These are phyloP conservation scores for Gymnocypris eckloni DNA, from an alignment of 2,797 vertebrate species.

Conservation along the genomic window DNA sequence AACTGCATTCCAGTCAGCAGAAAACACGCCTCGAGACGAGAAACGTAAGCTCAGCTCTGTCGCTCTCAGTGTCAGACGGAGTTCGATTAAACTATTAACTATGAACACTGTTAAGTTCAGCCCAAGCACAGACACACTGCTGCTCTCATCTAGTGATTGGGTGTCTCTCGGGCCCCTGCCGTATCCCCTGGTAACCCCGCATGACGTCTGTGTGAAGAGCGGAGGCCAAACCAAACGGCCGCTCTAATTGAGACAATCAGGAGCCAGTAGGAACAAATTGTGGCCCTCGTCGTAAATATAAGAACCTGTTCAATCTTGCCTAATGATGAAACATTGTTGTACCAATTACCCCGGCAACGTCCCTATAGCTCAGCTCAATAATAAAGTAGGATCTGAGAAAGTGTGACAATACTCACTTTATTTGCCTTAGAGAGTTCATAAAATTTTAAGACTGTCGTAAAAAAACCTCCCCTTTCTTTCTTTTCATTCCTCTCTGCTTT, in stretches of 20 bases:
- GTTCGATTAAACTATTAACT: not conserved
- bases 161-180: conserved; percentile 24
- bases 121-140: conserved; percentile 28
- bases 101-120: not conserved
- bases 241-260: conserved; percentile 70
- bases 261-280: conserved; percentile 48
- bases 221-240: conserved; percentile 39
- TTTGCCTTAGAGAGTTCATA: conserved; percentile 40
- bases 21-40: not conserved
- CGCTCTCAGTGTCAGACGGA: conserved; percentile 10
- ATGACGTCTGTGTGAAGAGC: conserved; percentile 13
- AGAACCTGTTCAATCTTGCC: conserved; percentile 27
- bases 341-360: conserved; percentile 44
- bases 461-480: conserved; percentile 16
- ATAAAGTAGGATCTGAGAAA: conserved; percentile 12
- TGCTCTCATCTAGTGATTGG: conserved; percentile 49
- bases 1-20: not conserved
- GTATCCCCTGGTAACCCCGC: conserved; percentile 57
- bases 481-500: conserved; percentile 8
- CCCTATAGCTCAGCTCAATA: conserved; percentile 2
- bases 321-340: conserved; percentile 6
- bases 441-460: conserved; percentile 42
- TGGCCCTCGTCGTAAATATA: conserved; percentile 45
- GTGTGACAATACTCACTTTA: not conserved
- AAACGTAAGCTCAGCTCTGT: conserved; percentile 10